phyloP scores from a whole-genome alignment of 2,113 vertebrate species.

The Montifringilla adamsi region DNA sequence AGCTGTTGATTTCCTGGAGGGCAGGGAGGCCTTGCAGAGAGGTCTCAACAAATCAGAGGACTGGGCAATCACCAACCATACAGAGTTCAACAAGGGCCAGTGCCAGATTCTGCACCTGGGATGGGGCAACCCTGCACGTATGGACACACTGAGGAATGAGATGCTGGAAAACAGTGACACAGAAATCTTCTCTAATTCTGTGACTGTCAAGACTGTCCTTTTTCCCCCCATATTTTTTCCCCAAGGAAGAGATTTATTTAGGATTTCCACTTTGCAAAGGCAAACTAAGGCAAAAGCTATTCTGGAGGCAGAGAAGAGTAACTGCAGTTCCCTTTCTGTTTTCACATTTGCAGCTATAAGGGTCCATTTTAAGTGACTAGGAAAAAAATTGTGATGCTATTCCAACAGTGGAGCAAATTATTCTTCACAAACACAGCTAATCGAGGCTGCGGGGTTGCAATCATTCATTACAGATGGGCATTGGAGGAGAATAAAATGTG shows the following conservation, averaged over 20 bases:
- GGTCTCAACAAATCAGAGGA: background rate
- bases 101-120: background rate
- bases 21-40: background rate
- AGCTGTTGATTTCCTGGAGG: background rate
- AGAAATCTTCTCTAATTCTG: background rate
- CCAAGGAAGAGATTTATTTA: background rate
- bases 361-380: background rate
- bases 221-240: background rate
- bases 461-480: slow-evolving; percentile 8
- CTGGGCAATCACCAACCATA: background rate
- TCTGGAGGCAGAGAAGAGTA: background rate
- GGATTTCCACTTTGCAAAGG: background rate
- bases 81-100: background rate
- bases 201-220: background rate
- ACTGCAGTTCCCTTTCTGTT: background rate
- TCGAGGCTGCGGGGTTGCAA: background rate
- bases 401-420: slow-evolving; percentile 24
- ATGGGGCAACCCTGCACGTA: background rate
- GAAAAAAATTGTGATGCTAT: background rate
- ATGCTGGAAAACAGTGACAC: background rate
- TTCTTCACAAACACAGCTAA: slow-evolving; percentile 29
- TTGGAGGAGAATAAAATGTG: background rate
- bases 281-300: slow-evolving; percentile 2
- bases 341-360: background rate
- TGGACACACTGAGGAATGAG: fast-evolving